These are phyloP conservation scores for Cydia splendana DNA, from an alignment of 1,140 invertebrate genomes.

Conservation along the genomic window DNA sequence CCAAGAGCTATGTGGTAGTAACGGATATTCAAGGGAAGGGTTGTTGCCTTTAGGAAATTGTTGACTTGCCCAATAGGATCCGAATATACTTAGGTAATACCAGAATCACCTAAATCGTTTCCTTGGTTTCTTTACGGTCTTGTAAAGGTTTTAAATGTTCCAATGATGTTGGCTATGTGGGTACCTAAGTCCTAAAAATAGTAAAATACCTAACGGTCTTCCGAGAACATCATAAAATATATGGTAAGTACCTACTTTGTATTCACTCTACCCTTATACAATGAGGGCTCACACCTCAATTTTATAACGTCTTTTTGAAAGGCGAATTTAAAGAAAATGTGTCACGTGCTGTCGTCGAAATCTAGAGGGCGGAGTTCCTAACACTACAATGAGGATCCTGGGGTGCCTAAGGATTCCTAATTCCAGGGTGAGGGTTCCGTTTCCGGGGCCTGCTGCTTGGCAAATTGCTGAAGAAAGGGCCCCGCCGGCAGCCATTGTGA, in stretches of 20 bases:
- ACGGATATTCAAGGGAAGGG: not conserved
- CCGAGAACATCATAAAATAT: not conserved
- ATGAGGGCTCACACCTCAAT: not conserved
- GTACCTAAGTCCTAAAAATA: too few species aligned
- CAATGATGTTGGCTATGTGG: too few species aligned
- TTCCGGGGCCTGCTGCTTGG: conserved; percentile 72
- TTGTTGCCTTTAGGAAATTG: not conserved
- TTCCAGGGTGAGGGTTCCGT: conserved; percentile 64
- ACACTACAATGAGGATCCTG: conserved; percentile 63
- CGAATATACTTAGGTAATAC: too few species aligned
- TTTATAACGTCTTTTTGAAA: conserved; percentile 26
- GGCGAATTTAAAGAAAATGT: conserved; percentile 38
- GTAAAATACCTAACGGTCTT: not conserved
- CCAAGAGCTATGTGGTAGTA: not conserved
- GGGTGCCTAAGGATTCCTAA: conserved; percentile 66
- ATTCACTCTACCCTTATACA: conserved; percentile 10
- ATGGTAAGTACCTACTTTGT: not conserved
- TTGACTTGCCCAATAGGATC: too few species aligned
- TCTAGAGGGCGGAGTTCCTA: conserved; percentile 66
- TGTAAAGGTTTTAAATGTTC: too few species aligned
- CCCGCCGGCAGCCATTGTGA: conserved; percentile 67
- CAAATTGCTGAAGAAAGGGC: conserved; percentile 78
- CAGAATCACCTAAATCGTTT: too few species aligned
- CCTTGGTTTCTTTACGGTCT: too few species aligned
- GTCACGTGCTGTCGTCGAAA: conserved; percentile 60